Percentiles rank a stretch among this genome's conserved stretches.
Evolutionary conservation across 2,113 vertebrate genomes (phyloP).

Genomic region (Natator depressus): DNA sequence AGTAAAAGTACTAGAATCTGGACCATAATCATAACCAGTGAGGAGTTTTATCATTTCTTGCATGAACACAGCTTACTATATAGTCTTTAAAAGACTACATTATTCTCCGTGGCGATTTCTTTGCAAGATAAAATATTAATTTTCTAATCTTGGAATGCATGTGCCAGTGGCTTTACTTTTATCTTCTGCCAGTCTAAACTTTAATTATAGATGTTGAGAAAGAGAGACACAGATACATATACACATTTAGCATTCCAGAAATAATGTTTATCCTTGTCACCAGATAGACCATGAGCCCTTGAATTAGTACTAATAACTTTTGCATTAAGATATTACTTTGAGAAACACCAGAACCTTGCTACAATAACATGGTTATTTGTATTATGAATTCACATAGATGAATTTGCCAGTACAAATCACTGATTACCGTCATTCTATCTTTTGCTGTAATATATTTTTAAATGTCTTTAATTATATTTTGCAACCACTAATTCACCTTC

Average conservation of each 20-base stretch:
- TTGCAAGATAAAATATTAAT: not conserved
- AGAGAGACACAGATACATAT: not conserved
- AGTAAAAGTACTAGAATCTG: not conserved
- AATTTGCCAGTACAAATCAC: not conserved
- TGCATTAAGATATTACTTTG: not conserved
- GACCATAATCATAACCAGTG: not conserved
- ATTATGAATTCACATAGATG: not conserved
- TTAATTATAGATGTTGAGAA: not conserved
- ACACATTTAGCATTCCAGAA: not conserved
- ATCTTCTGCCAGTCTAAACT: not conserved
- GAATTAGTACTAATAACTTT: not conserved
- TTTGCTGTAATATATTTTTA: not conserved
- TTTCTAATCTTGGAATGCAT: not conserved
- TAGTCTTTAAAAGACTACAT: not conserved
- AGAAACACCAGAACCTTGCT: not conserved
- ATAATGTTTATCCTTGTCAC: not conserved
- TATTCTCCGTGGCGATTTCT: not conserved
- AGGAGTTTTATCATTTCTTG: not conserved
- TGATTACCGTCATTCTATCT: not conserved
- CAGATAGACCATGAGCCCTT: not conserved
- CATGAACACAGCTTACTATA: not conserved
- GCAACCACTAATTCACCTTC: not conserved
- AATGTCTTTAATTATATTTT: not conserved
- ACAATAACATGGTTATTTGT: not conserved
- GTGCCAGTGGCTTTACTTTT: not conserved